phyloP scores from a whole-genome alignment of 1,140 invertebrate genomes.

The Mizuhopecten yessoensis region DNA sequence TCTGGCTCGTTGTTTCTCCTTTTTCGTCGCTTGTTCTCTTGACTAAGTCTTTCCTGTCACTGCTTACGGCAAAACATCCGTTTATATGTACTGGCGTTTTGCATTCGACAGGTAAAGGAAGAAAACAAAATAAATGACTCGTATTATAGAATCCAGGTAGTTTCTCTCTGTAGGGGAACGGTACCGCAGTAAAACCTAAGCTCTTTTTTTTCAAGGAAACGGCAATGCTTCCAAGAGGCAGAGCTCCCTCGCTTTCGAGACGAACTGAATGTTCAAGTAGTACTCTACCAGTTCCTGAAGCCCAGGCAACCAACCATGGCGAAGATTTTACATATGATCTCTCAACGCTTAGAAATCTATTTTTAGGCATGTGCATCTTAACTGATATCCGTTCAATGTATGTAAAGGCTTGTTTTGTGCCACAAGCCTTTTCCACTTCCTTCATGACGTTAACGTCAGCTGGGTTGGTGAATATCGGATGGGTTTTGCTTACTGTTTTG shows the following conservation, averaged over 20 bases:
- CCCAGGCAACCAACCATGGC: conserved; percentile 45
- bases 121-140: conserved; percentile 57
- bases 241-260: neutral
- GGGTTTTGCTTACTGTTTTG: neutral
- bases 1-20: conserved; percentile 36
- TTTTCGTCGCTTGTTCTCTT: conserved; percentile 58
- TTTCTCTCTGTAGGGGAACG: neutral
- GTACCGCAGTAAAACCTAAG: neutral
- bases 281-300: neutral
- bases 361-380: neutral
- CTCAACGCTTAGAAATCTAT: neutral
- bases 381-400: conserved; percentile 8
- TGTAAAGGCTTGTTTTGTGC: neutral
- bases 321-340: neutral
- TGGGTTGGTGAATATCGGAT: neutral
- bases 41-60: conserved; percentile 49
- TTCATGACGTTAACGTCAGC: neutral
- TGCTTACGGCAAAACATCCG: conserved; percentile 58
- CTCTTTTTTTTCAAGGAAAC: neutral
- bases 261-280: neutral
- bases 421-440: neutral
- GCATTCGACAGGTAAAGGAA: conserved; percentile 55
- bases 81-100: conserved; percentile 53
- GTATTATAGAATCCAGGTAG: conserved; percentile 53
- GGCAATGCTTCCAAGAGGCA: neutral